Percentiles rank a stretch among this genome's conserved stretches.
Conservation (phyloP, 1,140 invertebrate genomes). For the Sitophilus oryzae region DNA sequence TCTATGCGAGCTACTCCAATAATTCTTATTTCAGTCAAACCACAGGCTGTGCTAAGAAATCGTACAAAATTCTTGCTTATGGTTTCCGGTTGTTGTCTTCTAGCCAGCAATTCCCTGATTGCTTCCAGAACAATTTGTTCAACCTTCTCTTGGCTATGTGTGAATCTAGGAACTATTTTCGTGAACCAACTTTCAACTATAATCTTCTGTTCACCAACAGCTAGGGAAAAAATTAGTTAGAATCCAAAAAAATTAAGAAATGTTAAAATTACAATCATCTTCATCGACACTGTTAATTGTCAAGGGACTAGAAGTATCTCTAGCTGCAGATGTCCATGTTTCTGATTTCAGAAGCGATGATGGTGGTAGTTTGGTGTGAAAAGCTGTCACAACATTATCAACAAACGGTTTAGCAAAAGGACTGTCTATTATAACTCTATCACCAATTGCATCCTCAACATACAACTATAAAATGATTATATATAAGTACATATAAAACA, state of each 20-base stretch:
- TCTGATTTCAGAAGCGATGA: constrained; percentile 55
- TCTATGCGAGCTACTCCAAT: constrained; percentile 80
- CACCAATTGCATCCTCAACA: constrained; percentile 89
- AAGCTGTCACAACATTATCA: constrained; percentile 86
- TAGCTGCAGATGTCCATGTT: constrained; percentile 47
- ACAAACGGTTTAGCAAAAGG: constrained; percentile 87
- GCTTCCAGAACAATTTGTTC: constrained; percentile 79
- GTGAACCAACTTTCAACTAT: constrained; percentile 43
- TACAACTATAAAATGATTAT: constrained; percentile 60
- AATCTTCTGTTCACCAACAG: constrained; percentile 47
- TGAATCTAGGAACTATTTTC: constrained; percentile 53
- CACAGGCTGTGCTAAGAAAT: constrained; percentile 75
- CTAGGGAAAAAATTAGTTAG: too few species aligned
- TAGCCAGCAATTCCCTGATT: constrained; percentile 79
- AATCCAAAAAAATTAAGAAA: too few species aligned
- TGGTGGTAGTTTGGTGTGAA: constrained; percentile 75
- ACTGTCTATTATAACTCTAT: constrained; percentile 89
- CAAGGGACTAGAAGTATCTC: constrained; percentile 48
- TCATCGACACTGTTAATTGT: constrained; percentile 54
- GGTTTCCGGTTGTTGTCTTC: constrained; percentile 77
- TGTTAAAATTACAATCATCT: constrained; percentile 40
- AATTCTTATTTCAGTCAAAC: constrained; percentile 78
- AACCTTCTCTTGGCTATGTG: constrained; percentile 60
- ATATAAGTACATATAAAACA: not conserved
- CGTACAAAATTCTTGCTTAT: constrained; percentile 84